Conservation (phyloP, 2,113 vertebrate genomes). For the Amphiprion percula region DNA sequence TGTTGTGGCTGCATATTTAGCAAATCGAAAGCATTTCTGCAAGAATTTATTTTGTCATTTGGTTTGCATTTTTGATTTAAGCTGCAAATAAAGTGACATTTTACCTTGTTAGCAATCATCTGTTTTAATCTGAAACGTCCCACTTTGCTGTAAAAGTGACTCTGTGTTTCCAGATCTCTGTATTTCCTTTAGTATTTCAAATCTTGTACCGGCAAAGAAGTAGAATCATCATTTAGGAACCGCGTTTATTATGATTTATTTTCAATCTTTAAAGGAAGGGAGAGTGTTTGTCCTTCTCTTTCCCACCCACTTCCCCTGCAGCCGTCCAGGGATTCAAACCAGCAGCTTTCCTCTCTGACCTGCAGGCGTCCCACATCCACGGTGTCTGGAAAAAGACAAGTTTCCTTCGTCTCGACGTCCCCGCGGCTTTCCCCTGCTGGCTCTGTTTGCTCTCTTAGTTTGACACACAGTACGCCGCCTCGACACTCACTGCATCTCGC, state of each 20-base stretch:
- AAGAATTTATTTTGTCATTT: too few species aligned
- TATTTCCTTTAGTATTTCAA: too few species aligned
- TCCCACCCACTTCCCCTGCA: background rate
- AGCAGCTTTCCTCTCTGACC: conserved; percentile 26
- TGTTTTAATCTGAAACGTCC: too few species aligned
- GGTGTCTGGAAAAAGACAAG: conserved; percentile 5
- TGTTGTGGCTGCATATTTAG: background rate
- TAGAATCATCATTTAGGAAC: background rate
- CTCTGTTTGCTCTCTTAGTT: conserved; percentile 44
- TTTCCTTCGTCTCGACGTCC: conserved; percentile 36
- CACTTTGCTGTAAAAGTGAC: too few species aligned
- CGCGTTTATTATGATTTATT: background rate
- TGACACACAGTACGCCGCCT: conserved; percentile 28
- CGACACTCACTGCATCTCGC: conserved; percentile 25
- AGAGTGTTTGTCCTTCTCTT: background rate
- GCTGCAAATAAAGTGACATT: too few species aligned
- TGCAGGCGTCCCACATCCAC: conserved; percentile 9
- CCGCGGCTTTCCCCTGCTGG: conserved; percentile 23
- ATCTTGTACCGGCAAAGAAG: background rate
- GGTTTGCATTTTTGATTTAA: too few species aligned
- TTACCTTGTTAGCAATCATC: too few species aligned
- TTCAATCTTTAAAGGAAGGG: background rate
- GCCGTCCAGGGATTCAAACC: conserved; percentile 29
- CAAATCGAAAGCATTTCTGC: too few species aligned
- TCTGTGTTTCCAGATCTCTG: too few species aligned